These are phyloP conservation scores for Drosophila quadrilineata DNA, from an alignment of 1,140 invertebrate genomes.

Conservation along the genomic window DNA sequence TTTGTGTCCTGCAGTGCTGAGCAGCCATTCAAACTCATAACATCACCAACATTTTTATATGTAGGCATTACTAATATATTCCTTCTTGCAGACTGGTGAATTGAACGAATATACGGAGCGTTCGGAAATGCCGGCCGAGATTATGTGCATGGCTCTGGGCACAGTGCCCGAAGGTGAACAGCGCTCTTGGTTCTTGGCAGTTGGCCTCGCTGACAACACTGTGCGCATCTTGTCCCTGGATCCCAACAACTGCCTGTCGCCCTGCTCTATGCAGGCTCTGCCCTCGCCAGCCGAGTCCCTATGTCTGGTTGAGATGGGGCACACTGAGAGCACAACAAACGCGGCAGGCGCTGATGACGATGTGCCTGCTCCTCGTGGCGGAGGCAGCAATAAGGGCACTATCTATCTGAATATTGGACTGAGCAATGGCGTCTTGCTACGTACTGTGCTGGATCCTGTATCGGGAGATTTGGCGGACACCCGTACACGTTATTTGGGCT, in stretches of 20 bases:
- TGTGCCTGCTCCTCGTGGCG: slow-evolving; percentile 51
- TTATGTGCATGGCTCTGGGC: slow-evolving; percentile 99
- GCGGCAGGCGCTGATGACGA: slow-evolving; percentile 82
- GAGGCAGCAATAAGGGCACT: slow-evolving; percentile 84
- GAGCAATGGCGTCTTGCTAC: slow-evolving; percentile 97
- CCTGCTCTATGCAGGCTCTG: slow-evolving; percentile 97
- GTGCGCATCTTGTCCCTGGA: slow-evolving; percentile 99
- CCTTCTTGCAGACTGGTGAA: slow-evolving; percentile 91
- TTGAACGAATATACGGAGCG: slow-evolving; percentile 99
- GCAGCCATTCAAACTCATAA: slow-evolving; percentile 1
- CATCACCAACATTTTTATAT: background rate
- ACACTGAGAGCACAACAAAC: slow-evolving; percentile 82
- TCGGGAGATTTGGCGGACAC: slow-evolving; percentile 99
- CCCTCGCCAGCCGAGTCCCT: slow-evolving; percentile 97
- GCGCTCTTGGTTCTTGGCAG: slow-evolving; percentile 97
- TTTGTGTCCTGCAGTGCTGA: slow-evolving; percentile 82
- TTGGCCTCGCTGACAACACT: slow-evolving; percentile 97
- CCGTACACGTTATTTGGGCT: slow-evolving; percentile 96
- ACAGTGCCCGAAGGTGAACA: slow-evolving; percentile 97
- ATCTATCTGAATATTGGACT: slow-evolving; percentile 99
- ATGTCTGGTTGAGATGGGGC: slow-evolving; percentile 95
- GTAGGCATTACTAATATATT: background rate
- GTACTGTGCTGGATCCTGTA: slow-evolving; percentile 97
- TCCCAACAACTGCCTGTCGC: slow-evolving; percentile 95
- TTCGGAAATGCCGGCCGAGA: slow-evolving; percentile 97